These are phyloP conservation scores for Lithophane semibrunnea DNA, from an alignment of 2,888 invertebrate species.

Conservation along the genomic window DNA sequence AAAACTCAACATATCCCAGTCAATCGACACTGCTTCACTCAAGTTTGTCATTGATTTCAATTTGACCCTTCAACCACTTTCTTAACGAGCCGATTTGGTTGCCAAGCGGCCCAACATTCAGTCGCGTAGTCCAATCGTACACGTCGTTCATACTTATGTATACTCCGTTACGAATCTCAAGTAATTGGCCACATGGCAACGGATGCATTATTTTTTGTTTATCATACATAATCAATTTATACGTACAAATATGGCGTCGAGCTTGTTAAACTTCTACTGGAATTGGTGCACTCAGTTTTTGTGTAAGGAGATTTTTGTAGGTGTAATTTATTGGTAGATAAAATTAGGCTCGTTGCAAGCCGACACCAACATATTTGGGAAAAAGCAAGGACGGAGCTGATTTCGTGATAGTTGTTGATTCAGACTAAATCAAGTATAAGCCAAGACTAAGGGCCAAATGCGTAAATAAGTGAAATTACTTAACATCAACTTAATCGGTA, in stretches of 20 bases:
- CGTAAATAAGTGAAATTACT: conserved; percentile 10
- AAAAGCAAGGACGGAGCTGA: conserved; percentile 22
- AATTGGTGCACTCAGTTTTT: conserved; percentile 47
- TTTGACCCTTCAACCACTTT: conserved; percentile 42
- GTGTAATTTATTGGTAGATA: conserved; percentile 37
- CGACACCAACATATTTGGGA: conserved; percentile 30
- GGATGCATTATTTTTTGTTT: conserved; percentile 51
- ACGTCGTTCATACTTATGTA: conserved; percentile 41
- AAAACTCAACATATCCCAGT: neutral
- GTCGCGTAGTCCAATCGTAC: conserved; percentile 23
- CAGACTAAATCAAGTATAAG: neutral
- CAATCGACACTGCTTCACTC: neutral
- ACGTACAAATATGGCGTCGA: conserved; percentile 41
- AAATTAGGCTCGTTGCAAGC: conserved; percentile 25
- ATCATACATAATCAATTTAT: conserved; percentile 56
- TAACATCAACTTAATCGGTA: neutral
- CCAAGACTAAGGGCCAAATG: neutral
- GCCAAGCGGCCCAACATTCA: conserved; percentile 24
- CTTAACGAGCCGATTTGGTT: conserved; percentile 37
- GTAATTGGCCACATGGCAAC: conserved; percentile 50
- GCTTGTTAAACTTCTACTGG: conserved; percentile 37
- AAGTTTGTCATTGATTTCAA: conserved; percentile 25
- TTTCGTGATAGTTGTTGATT: conserved; percentile 32
- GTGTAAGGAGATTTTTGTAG: conserved; percentile 37
- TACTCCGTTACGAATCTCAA: conserved; percentile 22